Evolutionary conservation across 2,888 invertebrate genomes (phyloP).

Genomic region (Archaeoteleia sp.): DNA sequence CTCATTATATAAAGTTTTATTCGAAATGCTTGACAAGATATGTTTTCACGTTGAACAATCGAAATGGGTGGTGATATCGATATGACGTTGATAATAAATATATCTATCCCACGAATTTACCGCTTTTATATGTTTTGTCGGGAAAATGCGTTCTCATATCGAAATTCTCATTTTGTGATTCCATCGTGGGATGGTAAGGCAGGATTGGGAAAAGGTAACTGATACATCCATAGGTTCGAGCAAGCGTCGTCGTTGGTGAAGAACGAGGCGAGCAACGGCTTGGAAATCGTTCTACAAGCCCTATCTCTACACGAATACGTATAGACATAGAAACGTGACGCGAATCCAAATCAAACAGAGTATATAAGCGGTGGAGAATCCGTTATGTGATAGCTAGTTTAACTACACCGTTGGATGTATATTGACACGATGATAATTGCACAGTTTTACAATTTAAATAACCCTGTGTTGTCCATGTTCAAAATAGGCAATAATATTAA

Average conservation of each 20-base stretch:
- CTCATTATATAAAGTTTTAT: no score
- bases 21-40: no score
- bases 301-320: constrained; percentile 24
- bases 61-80: no score
- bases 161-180: constrained; percentile 9
- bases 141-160: neutral
- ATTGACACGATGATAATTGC: no score
- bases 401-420: constrained; percentile 19
- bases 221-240: constrained; percentile 22
- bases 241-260: constrained; percentile 23
- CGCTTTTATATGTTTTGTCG: no score
- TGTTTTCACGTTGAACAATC: no score
- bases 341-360: constrained; percentile 29
- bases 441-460: no score
- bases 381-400: constrained; percentile 24
- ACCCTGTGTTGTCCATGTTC: no score
- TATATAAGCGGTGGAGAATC: constrained; percentile 18
- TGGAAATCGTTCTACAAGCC: constrained; percentile 30
- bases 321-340: constrained; percentile 27
- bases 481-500: no score
- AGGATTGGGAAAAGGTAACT: constrained; percentile 12
- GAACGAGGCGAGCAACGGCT: constrained; percentile 31
- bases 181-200: neutral
- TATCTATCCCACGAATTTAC: no score
- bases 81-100: no score